Percentiles rank a stretch among this genome's conserved stretches.
phyloP scores from a whole-genome alignment of 2,888 invertebrate species.

The Caenorhabditis sulstoni region DNA sequence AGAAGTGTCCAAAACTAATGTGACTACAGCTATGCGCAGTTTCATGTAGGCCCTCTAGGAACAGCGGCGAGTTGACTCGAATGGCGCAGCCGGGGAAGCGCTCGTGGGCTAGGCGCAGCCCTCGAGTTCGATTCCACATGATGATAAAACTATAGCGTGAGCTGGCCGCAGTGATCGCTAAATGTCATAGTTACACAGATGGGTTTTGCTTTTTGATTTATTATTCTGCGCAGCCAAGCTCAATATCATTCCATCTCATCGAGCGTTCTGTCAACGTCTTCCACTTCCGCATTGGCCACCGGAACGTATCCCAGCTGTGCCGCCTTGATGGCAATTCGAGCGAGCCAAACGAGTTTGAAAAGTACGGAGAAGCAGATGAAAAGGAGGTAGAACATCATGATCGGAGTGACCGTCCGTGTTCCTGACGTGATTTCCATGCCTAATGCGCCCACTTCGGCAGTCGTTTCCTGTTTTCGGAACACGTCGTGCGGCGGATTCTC shows the following conservation, averaged over 20 bases:
- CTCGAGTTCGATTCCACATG: constrained; percentile 57
- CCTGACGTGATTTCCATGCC: background rate
- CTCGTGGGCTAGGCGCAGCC: constrained; percentile 8
- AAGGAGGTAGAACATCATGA: constrained; percentile 30
- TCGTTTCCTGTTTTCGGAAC: background rate
- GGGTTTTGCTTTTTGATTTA: constrained; percentile 46
- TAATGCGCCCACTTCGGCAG: background rate
- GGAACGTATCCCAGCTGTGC: background rate
- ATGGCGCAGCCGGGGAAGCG: constrained; percentile 29
- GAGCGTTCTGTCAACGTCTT: constrained; percentile 3
- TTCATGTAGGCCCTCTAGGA: constrained; percentile 2
- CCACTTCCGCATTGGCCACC: background rate
- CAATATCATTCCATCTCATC: constrained; percentile 16
- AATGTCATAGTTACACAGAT: constrained; percentile 73
- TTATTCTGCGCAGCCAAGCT: background rate
- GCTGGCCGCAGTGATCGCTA: constrained; percentile 70
- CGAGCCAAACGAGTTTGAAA: constrained; percentile 26
- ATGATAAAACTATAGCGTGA: constrained; percentile 66
- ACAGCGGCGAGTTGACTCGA: constrained; percentile 18
- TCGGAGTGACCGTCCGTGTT: background rate
- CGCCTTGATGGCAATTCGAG: background rate
- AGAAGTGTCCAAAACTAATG: too few species aligned
- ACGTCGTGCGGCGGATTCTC: constrained; percentile 25
- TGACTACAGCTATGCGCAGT: too few species aligned
- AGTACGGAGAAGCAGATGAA: constrained; percentile 37